phyloP scores from a whole-genome alignment of 64 coral and sea anemone species.

The Platygyra sinensis region DNA sequence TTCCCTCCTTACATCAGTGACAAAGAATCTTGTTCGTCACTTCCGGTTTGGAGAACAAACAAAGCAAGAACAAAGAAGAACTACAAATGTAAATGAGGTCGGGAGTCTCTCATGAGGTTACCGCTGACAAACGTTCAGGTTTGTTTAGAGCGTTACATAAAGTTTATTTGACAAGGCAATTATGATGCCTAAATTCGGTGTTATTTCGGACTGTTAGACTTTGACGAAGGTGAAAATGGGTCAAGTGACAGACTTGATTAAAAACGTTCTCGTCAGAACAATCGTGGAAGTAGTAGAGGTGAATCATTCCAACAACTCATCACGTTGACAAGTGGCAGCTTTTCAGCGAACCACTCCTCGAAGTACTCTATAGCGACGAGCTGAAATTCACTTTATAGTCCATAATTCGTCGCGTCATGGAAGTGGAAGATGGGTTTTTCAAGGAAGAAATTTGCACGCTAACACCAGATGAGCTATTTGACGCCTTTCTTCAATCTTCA shows the following conservation, averaged over 20 bases:
- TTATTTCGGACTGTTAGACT: not conserved
- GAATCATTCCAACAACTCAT: not conserved
- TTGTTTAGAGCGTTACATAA: not conserved
- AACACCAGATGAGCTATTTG: slow-evolving; percentile 74
- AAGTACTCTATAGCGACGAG: not conserved
- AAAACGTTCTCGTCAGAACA: not conserved
- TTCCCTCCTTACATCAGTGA: not conserved
- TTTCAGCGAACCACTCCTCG: slow-evolving; percentile 9
- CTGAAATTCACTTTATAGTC: not conserved
- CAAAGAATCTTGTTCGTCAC: not conserved
- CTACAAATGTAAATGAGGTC: not conserved
- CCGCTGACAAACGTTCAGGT: slow-evolving; percentile 18
- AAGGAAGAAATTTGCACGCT: slow-evolving; percentile 60
- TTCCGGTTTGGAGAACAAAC: slow-evolving; percentile 22
- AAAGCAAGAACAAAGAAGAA: no score
- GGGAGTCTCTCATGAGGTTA: not conserved
- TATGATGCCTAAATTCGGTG: not conserved
- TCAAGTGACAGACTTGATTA: not conserved
- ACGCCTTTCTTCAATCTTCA: slow-evolving; percentile 70
- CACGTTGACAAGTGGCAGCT: slow-evolving; percentile 11
- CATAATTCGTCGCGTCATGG: slow-evolving; percentile 37
- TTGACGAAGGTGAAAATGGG: not conserved
- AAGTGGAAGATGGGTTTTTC: slow-evolving; percentile 55
- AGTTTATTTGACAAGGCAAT: not conserved
- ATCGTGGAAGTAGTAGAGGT: not conserved